phyloP scores from a whole-genome alignment of 2,888 invertebrate genomes.

The Ptilodon capucinus region DNA sequence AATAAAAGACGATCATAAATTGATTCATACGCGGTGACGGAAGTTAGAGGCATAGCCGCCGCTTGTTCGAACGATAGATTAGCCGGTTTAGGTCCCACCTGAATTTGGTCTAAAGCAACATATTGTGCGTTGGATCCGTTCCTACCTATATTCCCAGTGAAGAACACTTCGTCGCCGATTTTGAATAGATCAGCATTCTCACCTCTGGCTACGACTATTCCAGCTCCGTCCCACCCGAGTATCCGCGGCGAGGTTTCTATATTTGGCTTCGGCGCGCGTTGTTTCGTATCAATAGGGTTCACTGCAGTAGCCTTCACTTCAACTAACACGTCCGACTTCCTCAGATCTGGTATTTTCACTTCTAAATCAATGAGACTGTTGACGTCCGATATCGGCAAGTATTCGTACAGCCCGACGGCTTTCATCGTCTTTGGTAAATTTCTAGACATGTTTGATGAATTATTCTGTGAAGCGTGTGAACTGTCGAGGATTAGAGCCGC shows the following conservation, averaged over 20 bases:
- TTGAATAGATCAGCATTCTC: conserved; percentile 47
- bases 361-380: conserved; percentile 65
- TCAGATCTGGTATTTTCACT: conserved; percentile 53
- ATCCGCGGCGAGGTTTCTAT: conserved; percentile 57
- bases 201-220: conserved; percentile 61
- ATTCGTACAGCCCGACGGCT: conserved; percentile 70
- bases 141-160: conserved; percentile 57
- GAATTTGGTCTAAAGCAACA: conserved; percentile 57
- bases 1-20: conserved; percentile 60
- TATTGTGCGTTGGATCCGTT: conserved; percentile 70
- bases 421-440: conserved; percentile 65
- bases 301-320: conserved; percentile 69
- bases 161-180: conserved; percentile 69
- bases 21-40: conserved; percentile 65
- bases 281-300: conserved; percentile 70
- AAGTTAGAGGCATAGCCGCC: conserved; percentile 68
- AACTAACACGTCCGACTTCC: conserved; percentile 58
- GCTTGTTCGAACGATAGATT: conserved; percentile 67
- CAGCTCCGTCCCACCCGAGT: conserved; percentile 71
- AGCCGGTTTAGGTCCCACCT: conserved; percentile 63
- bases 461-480: conserved; percentile 11
- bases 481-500: conserved; percentile 2
- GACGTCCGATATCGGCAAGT: conserved; percentile 62
- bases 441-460: conserved; percentile 22
- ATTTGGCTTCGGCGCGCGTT: conserved; percentile 60